Base-by-base conservation (phyloP, 2,888 invertebrate species). In the Hanleya hanleyi region DNA sequence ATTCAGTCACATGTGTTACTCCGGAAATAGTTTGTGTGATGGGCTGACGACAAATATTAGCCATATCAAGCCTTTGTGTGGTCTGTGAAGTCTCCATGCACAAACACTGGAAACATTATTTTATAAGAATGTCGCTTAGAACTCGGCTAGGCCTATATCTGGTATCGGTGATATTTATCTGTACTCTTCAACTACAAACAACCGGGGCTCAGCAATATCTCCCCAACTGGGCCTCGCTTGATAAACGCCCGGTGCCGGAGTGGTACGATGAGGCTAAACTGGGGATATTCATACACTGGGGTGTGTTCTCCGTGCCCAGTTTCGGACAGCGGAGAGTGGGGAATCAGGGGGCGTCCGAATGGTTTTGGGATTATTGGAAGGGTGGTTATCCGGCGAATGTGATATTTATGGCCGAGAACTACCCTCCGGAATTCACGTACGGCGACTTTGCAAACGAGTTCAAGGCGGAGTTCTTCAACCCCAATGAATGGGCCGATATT, bases 311-410 rank as follows among this genome's bases (percentile, higher is more conserved):
- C 5, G 91, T 91, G 5, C 90, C 89, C 1, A 81, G 81, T 38
- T 85, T 76, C 77, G 75, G 71, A 12, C 2, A 61, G 61, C n/a
- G 33, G 18, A 37, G 22, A 35, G 64, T 22, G 1, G 38, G 64
- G 18, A n/a, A 64, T 29, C 12, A 29, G 12, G 29, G 32, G 29
- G 73, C 75, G 9, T 80, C 81, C 15, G 97, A 97, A 92, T 98
- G 97, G 98, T 97, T 97, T 90, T 97, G 97, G 97, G 92, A 90
- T 26, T 91, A 94, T 83, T 97, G 96, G 97, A 92, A 93, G 69
- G 84, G 80, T 7, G 69, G 77, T 0, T 70, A 76, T 5, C 77
- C 82, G 5, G 84, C 79, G n/a, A 79, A 85, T 65, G 80, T 85
- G 2, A 77, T 84, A 15, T 98, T 95, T 87, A 96, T 98, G 95